Base-by-base conservation (phyloP, 1,140 invertebrate species). In the Manduca sexta region DNA sequence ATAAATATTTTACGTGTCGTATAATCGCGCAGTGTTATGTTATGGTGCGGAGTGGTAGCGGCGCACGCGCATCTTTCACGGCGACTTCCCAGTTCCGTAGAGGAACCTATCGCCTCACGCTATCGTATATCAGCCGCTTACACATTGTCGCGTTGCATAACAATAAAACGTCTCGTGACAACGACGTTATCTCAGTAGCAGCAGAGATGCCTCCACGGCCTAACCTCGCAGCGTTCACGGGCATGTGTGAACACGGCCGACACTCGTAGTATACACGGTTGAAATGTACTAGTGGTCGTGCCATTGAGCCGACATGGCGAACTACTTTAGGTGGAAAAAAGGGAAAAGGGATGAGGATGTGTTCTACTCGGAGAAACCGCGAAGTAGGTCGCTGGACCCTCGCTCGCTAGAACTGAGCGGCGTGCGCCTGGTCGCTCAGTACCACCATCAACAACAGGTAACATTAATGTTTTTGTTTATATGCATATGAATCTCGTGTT, bases 361-460 rank as follows among this genome's bases (percentile, higher is more conserved):
- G 43, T 82, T 87, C 54, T 85, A 87, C 55, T 86, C 84, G 35
- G 74, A 88, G 40, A 92, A 93, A 49, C 91, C 91, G 2, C 88
- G 93, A 31, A 94, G 93, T 74, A 87, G 92, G 43, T 94, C 93
- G 7, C 79, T 95, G 62, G 93, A 94, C 81, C 90, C 93, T 3
- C 90, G 92, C 52, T 89, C 91, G 3, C 78, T 95, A 44, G 92
- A 94, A 56, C 78, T 88, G 6, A 91, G 91, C 38, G 93, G 93
- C 11, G 89, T 94, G 45, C 87, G 89, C 12, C 70, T 90, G n/a
- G 84, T 92, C 2, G 87, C 88, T 57, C 86, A 81, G 21, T 47
- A 64, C 13, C 65, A 68, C 31, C 56, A 76, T 30, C 65, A 74
- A n/a, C 58, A 70, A 34, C 65, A 70, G 21, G 50, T 52, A 52